Evolutionary conservation across 2,113 vertebrate species (phyloP).

Genomic region (Indicator indicator): DNA sequence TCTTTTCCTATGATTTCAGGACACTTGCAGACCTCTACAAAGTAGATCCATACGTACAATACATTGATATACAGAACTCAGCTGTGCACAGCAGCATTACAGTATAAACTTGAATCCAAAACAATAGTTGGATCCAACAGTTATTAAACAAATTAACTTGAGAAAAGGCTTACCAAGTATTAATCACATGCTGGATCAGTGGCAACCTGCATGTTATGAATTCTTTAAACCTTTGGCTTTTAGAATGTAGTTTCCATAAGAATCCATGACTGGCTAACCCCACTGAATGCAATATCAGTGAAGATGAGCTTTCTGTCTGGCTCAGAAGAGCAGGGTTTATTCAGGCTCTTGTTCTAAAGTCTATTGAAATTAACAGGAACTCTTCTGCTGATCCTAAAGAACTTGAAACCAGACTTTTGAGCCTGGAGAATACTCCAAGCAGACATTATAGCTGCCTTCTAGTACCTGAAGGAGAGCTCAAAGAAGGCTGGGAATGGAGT

Average conservation of each 20-base stretch:
- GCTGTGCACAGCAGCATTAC: not conserved
- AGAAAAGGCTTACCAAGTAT: not conserved
- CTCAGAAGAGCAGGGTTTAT: not conserved
- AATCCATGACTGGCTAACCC: not conserved
- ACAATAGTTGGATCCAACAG: not conserved
- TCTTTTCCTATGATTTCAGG: not conserved
- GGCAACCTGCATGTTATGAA: not conserved
- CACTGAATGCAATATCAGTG: not conserved
- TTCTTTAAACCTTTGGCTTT: not conserved
- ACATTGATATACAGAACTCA: rapidly evolving
- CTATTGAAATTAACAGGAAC: not conserved
- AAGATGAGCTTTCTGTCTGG: not conserved
- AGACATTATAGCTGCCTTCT: too few relatives aligned
- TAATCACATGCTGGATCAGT: not conserved
- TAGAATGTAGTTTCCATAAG: not conserved
- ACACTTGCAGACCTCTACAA: not conserved
- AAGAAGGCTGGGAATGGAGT: too few relatives aligned
- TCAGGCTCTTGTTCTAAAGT: not conserved
- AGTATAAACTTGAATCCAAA: not conserved
- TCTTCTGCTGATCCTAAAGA: not conserved
- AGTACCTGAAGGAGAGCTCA: too few relatives aligned
- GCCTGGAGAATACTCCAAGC: too few relatives aligned
- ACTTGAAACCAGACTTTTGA: not conserved
- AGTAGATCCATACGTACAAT: rapidly evolving
- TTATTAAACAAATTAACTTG: not conserved